Evolutionary conservation across 2,113 vertebrate genomes (phyloP).

Genomic region (Antidorcas marsupialis): DNA sequence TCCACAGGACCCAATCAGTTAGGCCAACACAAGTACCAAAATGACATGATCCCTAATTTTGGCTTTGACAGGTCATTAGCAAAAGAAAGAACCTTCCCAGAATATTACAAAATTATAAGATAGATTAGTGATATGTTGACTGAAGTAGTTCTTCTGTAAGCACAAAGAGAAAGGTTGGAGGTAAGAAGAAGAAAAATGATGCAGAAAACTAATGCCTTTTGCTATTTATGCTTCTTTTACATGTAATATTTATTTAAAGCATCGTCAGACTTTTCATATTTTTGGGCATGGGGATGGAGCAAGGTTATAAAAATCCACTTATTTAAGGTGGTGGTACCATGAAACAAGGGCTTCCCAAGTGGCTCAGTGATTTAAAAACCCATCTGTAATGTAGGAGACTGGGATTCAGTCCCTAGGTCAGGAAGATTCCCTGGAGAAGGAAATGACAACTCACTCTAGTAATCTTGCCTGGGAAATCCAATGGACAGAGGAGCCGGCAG

Average conservation of each 20-base stretch:
- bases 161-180: background rate
- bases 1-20: background rate
- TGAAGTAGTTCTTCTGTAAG: background rate
- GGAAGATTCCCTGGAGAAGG: background rate
- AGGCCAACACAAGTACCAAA: background rate
- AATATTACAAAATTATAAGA: background rate
- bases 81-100: background rate
- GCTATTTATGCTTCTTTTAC: background rate
- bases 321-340: background rate
- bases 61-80: constrained; percentile 16
- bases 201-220: background rate
- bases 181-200: background rate
- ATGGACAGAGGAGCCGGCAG: background rate
- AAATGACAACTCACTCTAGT: background rate
- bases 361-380: background rate
- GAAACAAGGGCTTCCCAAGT: background rate
- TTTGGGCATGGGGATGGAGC: background rate
- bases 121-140: background rate
- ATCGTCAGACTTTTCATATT: background rate
- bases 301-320: background rate
- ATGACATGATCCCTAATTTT: background rate
- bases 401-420: background rate
- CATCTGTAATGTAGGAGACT: background rate
- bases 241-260: background rate
- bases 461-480: background rate